Conservation (phyloP, 2,797 vertebrate genomes). For the Enteromius unitaeniatus region DNA sequence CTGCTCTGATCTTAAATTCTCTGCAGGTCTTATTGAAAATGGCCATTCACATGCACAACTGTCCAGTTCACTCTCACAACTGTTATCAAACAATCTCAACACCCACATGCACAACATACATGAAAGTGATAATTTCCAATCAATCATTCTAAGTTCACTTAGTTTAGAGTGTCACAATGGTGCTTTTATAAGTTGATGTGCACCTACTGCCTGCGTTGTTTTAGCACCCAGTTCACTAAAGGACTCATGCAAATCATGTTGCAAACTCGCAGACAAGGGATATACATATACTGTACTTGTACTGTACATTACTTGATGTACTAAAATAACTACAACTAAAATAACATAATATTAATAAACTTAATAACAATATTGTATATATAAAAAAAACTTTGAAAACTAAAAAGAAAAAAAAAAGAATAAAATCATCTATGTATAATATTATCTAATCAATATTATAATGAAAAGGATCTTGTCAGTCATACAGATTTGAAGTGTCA, state of each 20-base stretch:
- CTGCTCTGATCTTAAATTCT: slow-evolving; percentile 27
- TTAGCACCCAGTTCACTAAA: neutral
- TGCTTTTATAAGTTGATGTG: neutral
- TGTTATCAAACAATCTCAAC: slow-evolving; percentile 15
- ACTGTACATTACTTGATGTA: neutral
- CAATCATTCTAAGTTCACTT: neutral
- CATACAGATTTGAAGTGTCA: neutral
- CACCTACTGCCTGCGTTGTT: neutral
- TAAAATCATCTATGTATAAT: neutral
- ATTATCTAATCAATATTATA: neutral
- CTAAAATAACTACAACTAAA: neutral
- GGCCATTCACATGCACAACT: slow-evolving; percentile 28
- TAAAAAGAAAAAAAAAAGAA: neutral
- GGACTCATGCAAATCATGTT: no score
- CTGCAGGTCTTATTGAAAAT: slow-evolving; percentile 9
- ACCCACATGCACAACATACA: neutral
- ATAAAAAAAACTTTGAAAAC: neutral
- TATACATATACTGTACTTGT: no score
- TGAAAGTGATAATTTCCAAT: neutral
- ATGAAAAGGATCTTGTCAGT: neutral
- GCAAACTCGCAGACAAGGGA: no score
- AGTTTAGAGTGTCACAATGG: neutral
- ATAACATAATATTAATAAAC: no score
- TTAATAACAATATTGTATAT: neutral
- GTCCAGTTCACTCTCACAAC: slow-evolving; percentile 38